Base-by-base conservation (phyloP, 2,888 invertebrate species). In the Zhuqinia jingwanae region DNA sequence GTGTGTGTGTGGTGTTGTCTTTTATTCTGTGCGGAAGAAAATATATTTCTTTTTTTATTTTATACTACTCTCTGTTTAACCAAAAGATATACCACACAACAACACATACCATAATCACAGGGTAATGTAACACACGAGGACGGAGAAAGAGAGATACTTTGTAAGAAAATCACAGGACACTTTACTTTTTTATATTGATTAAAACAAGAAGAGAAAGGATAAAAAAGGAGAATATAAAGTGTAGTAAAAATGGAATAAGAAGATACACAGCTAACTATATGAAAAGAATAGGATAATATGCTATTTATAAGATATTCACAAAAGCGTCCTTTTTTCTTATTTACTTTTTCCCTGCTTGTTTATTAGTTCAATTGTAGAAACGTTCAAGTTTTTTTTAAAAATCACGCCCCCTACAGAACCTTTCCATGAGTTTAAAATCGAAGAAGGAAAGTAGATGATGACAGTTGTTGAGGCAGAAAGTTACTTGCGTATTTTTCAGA, bases 1-100 rank as follows among this genome's bases (percentile, higher is more conserved):
- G 17, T 36, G 42, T 65, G 36, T 27, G 65, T 65, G 65, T 65
- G 65, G 65, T 36, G 30, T 65, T 30, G 65, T 65, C 65, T 42
- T 10, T 65, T 36, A 15, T 65, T 42, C 65, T 58, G 45, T 27
- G n/a, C n/a, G 30, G 50, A 60, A 45, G 53, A 80, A 60, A 81
- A 73, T 81, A 70, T 73, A 81, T 81, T 81, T 73, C 73, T 81
- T 81, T 81, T n/a, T 70, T 70, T 70, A 70, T 81, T 81, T 70
- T 80, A 65, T n/a, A n/a, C n/a, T n/a, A n/a, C n/a, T n/a, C 70
- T 80, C 42, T 80, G 53, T 68, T 73, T 45, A 20, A 8, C 60
- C 36, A 36, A 36, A 36, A 8, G 47, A 47, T 20, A 20, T 36
- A 42, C 22, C n/a, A 20, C 30, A 60, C n/a, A n/a, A n/a, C n/a